Percentiles rank a stretch among this genome's conserved stretches.
phyloP scores from a whole-genome alignment of 1,140 invertebrate genomes.

The Chlorops oryzae region DNA sequence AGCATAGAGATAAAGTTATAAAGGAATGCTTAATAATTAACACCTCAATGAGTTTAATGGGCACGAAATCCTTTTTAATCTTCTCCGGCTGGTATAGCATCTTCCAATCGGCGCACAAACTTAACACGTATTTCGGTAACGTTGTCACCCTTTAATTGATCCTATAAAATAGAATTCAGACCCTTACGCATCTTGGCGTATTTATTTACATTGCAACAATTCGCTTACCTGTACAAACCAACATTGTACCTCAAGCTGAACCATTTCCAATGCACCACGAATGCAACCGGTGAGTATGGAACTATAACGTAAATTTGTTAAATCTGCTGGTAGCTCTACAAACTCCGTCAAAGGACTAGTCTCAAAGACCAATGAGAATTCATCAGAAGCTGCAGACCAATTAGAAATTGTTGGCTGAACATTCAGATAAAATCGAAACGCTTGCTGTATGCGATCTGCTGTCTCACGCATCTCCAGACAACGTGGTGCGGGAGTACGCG shows the following conservation, averaged over 20 bases:
- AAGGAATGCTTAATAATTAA: no score
- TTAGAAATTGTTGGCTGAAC: conserved; percentile 86
- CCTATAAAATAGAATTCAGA: conserved; percentile 69
- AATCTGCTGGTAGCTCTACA: conserved; percentile 93
- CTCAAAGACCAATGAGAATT: conserved; percentile 94
- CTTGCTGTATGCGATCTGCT: conserved; percentile 88
- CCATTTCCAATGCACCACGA: conserved; percentile 95
- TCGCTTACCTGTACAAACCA: conserved; percentile 64
- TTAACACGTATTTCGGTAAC: conserved; percentile 92
- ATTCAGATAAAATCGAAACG: conserved; percentile 81
- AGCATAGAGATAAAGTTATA: no score
- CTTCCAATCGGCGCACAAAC: conserved; percentile 91
- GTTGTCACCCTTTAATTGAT: conserved; percentile 92
- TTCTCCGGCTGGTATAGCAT: conserved; percentile 96
- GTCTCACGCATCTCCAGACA: conserved; percentile 96
- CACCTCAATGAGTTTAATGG: no score
- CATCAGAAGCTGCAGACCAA: conserved; percentile 90
- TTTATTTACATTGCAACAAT: no score
- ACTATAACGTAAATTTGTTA: conserved; percentile 83
- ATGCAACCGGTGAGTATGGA: conserved; percentile 91
- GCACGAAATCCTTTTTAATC: conserved; percentile 66
- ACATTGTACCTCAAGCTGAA: conserved; percentile 72
- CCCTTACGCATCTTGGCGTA: no score
- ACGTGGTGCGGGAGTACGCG: conserved; percentile 79
- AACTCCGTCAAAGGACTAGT: conserved; percentile 96